Percentiles rank a stretch among this genome's conserved stretches.
phyloP scores from a whole-genome alignment of 2,113 vertebrate species.

The Ellobius talpinus region DNA sequence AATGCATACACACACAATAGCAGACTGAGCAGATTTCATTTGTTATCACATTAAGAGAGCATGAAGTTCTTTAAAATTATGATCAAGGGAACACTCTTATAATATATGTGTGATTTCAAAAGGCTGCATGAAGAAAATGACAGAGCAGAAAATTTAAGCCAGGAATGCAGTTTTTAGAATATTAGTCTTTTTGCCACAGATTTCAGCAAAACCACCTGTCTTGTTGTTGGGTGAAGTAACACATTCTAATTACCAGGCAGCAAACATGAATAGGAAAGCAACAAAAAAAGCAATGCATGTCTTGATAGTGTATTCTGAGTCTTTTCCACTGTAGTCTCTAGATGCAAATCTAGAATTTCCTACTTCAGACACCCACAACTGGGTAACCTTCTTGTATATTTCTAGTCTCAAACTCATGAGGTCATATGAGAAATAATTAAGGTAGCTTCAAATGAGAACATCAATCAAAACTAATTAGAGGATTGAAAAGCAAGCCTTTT shows the following conservation, averaged over 20 bases:
- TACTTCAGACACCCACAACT: neutral
- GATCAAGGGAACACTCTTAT: neutral
- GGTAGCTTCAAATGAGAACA: conserved; percentile 34
- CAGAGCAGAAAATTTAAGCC: neutral
- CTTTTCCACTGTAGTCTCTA: neutral
- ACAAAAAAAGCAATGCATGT: rapidly evolving
- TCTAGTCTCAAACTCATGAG: neutral
- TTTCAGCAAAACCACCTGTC: neutral
- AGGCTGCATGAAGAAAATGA: neutral
- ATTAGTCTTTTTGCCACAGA: neutral
- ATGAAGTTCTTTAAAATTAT: neutral
- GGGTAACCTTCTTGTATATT: neutral
- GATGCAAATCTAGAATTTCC: neutral
- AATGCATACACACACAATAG: neutral
- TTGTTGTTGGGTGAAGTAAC: neutral
- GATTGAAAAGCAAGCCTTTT: neutral
- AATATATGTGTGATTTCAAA: neutral
- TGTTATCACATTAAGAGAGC: neutral
- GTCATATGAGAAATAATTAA: neutral
- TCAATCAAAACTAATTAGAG: conserved; percentile 23
- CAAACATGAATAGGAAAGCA: neutral
- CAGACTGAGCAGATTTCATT: neutral
- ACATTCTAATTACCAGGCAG: neutral
- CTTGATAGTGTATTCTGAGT: rapidly evolving
- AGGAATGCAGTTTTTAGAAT: neutral